These are phyloP conservation scores for Rhynchophorus ferrugineus DNA, from an alignment of 1,140 invertebrate species.

Conservation along the genomic window DNA sequence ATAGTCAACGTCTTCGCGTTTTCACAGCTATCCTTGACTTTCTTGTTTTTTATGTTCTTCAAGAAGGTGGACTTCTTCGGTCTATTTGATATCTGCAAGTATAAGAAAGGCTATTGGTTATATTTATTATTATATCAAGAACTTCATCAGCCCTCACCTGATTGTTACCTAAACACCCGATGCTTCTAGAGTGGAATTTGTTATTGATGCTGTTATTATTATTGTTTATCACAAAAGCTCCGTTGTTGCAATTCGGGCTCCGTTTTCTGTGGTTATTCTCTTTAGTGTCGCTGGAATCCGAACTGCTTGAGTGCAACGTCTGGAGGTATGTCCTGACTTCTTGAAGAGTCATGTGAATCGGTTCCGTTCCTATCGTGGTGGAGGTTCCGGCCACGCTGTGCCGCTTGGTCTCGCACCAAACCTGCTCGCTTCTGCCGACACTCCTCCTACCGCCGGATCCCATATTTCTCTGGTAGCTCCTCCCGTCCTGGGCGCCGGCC, in stretches of 20 bases:
- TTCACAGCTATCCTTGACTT: slow-evolving; percentile 52
- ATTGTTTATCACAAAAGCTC: slow-evolving; percentile 12
- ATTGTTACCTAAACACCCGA: slow-evolving; percentile 4
- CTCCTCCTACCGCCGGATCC: slow-evolving; percentile 2
- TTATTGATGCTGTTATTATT: slow-evolving; percentile 31
- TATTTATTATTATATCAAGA: too few relatives aligned
- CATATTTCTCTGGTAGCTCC: neutral
- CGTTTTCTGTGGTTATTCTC: slow-evolving; percentile 41
- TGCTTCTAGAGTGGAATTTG: slow-evolving; percentile 17
- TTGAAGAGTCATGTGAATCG: slow-evolving; percentile 77
- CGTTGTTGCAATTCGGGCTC: slow-evolving; percentile 25
- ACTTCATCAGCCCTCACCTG: too few relatives aligned
- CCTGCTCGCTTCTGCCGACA: slow-evolving; percentile 8
- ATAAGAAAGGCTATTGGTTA: too few relatives aligned
- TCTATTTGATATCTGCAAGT: slow-evolving; percentile 29
- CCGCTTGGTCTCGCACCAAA: slow-evolving; percentile 36
- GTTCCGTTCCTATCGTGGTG: slow-evolving; percentile 49
- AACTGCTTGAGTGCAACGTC: slow-evolving; percentile 66
- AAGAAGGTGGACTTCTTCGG: slow-evolving; percentile 55
- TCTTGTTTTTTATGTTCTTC: slow-evolving; percentile 56
- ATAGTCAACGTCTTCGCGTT: slow-evolving; percentile 29
- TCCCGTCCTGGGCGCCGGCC: neutral
- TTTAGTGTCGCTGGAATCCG: slow-evolving; percentile 49
- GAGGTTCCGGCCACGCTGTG: slow-evolving; percentile 51
- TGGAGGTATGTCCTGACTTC: slow-evolving; percentile 77